A percentile compares a stretch with the other conserved stretches of the same genome.
Conservation (phyloP, 2,113 vertebrate genomes). For the Amazona guildingii region DNA sequence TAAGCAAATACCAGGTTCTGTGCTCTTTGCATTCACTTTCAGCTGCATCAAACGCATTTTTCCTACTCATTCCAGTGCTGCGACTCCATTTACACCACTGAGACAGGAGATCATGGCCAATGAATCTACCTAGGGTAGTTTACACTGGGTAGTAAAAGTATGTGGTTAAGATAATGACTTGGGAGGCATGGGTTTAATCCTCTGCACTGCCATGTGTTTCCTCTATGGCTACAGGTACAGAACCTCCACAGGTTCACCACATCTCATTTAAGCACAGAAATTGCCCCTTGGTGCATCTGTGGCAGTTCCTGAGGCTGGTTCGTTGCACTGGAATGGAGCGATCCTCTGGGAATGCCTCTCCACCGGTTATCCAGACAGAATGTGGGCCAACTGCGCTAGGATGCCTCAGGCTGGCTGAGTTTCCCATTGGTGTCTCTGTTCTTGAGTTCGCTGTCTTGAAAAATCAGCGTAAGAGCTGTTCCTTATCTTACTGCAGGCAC, state of each 20-base stretch:
- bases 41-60: accelerated
- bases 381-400: not conserved
- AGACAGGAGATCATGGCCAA: not conserved
- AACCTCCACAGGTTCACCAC: not conserved
- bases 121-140: not conserved
- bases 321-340: accelerated
- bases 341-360: not conserved
- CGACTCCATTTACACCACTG: not conserved
- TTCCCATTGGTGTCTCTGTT: not conserved
- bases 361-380: not conserved
- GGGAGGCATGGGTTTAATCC: not conserved
- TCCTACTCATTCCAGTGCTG: not conserved
- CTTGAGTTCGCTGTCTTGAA: not conserved
- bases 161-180: not conserved
- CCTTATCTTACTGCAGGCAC: not conserved
- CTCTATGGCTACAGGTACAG: not conserved
- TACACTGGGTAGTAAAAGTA: not conserved
- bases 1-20: not conserved
- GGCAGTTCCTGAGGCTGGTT: not conserved
- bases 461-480: accelerated
- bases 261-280: not conserved
- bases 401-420: not conserved
- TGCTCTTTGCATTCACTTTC: not conserved
- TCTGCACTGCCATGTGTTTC: not conserved
- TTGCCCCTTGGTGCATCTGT: not conserved